Percentiles rank a stretch among this genome's conserved stretches.
These are phyloP conservation scores for Eristalis tenax DNA, from an alignment of 2,888 invertebrate genomes.

Conservation along the genomic window DNA sequence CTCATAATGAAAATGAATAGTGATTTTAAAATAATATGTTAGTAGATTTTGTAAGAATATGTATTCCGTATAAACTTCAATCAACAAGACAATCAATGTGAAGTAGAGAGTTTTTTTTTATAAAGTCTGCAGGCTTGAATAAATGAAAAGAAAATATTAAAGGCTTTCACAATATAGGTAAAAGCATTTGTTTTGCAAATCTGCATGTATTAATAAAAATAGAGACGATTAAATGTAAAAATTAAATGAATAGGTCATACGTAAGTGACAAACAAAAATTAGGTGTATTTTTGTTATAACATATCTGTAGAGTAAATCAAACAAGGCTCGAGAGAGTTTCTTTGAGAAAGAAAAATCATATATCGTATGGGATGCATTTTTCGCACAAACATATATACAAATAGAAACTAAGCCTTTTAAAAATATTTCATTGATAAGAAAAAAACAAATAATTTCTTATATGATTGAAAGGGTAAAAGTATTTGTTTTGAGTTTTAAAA, in stretches of 20 bases:
- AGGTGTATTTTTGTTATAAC: conserved; percentile 34
- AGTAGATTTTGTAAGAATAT: neutral
- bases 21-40: neutral
- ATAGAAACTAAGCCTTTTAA: conserved; percentile 75
- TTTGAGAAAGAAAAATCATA: conserved; percentile 36
- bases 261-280: conserved; percentile 51
- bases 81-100: conserved; percentile 54
- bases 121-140: conserved; percentile 67
- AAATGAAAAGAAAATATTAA: conserved; percentile 31
- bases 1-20: conserved; percentile 4
- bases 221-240: conserved; percentile 42
- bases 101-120: conserved; percentile 51
- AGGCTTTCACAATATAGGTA: conserved; percentile 56
- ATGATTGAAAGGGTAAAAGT: neutral
- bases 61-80: conserved; percentile 13
- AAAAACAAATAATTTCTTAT: conserved; percentile 34
- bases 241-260: conserved; percentile 64
- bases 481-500: neutral
- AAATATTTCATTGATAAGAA: conserved; percentile 61
- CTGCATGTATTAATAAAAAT: conserved; percentile 43
- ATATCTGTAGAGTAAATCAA: conserved; percentile 38
- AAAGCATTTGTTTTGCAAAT: conserved; percentile 50
- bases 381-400: conserved; percentile 80
- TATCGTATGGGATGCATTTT: conserved; percentile 76
- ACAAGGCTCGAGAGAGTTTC: conserved; percentile 47